Conservation (phyloP, 2,888 invertebrate species). For the Machimus atricapillus region DNA sequence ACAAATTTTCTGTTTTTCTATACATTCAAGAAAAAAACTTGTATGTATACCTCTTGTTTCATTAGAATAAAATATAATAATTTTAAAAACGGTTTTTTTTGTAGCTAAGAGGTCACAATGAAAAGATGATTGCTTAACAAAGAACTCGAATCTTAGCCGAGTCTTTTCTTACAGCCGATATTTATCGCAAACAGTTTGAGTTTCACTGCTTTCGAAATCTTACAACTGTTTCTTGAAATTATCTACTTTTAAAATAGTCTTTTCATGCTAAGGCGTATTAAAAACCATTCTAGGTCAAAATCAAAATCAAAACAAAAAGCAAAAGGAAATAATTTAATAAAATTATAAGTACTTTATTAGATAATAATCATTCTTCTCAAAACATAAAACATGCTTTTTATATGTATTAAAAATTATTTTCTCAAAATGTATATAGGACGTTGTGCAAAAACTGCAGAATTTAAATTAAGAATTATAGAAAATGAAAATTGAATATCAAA, state of each 20-base stretch:
- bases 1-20: neutral
- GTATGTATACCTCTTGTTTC: neutral
- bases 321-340: neutral
- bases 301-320: neutral
- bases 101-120: neutral
- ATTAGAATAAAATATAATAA: neutral
- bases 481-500: neutral
- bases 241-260: neutral
- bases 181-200: neutral
- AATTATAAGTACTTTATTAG: too few species aligned
- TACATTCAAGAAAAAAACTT: neutral
- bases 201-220: neutral
- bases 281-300: neutral
- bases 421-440: neutral
- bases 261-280: neutral
- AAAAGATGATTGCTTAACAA: slow-evolving; percentile 9
- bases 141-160: neutral
- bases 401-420: too few species aligned
- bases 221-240: neutral
- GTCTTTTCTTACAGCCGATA: neutral
- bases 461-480: neutral
- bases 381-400: too few species aligned
- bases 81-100: neutral
- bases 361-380: too few species aligned
- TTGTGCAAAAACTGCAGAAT: neutral